Conservation (phyloP, 2,113 vertebrate genomes). For the Clinocottus analis region DNA sequence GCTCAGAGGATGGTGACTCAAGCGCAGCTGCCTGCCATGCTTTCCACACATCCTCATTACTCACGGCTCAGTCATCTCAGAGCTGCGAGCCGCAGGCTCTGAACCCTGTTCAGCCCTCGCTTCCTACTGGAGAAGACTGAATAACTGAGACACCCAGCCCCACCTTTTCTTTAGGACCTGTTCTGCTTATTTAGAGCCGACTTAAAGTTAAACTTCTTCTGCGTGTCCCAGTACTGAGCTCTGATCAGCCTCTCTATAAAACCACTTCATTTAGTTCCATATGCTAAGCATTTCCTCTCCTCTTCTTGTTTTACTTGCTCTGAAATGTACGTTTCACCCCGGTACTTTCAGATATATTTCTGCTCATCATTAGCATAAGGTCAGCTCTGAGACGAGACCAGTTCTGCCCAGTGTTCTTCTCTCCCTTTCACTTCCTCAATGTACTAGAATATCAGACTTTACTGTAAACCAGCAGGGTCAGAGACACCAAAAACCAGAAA, state of each 20-base stretch:
- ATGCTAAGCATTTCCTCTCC: not conserved
- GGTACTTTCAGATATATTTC: not conserved
- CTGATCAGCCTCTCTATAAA: constrained; percentile 1
- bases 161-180: constrained; percentile 36
- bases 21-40: constrained; percentile 75
- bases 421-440: constrained; percentile 60
- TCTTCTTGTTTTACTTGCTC: not conserved
- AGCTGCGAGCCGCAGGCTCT: constrained; percentile 42
- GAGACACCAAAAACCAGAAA: constrained; percentile 20
- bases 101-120: constrained; percentile 54
- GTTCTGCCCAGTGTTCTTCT: not conserved
- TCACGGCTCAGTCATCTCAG: constrained; percentile 70
- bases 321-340: not conserved
- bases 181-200: constrained; percentile 33
- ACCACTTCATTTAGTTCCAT: not conserved
- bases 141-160: constrained; percentile 35
- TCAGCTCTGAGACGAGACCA: not conserved
- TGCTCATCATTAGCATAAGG: constrained; percentile 7
- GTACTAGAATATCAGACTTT: constrained; percentile 51
- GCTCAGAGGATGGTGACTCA: constrained; percentile 74
- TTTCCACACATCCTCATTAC: constrained; percentile 81
- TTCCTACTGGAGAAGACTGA: constrained; percentile 27
- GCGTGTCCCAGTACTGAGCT: constrained; percentile 1
- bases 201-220: constrained; percentile 16
- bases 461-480: constrained; percentile 49